Conservation (phyloP, 2,888 invertebrate genomes). For the Caenorhabditis sulstoni region DNA sequence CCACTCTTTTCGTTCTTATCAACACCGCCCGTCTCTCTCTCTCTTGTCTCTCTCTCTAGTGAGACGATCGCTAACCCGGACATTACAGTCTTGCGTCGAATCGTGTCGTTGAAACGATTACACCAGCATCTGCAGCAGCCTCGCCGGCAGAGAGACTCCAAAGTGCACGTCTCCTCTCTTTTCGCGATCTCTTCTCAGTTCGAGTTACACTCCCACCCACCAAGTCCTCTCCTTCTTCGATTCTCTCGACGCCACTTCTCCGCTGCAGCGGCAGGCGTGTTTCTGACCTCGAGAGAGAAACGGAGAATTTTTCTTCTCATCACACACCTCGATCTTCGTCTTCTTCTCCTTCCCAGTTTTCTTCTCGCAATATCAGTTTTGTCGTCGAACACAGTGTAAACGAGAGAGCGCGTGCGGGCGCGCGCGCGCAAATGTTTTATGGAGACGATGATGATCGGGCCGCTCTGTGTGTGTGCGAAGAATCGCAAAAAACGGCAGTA, state of each 20-base stretch:
- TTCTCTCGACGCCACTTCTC: too few species aligned
- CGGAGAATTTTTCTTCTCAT: too few species aligned
- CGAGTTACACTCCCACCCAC: too few species aligned
- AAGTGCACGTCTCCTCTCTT: too few species aligned
- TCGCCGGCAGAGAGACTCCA: too few species aligned
- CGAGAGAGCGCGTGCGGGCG: not conserved
- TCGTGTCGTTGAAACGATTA: conserved; percentile 11
- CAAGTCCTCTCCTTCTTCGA: too few species aligned
- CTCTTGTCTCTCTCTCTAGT: not conserved
- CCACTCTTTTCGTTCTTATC: conserved; percentile 32
- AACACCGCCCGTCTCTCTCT: conserved; percentile 3
- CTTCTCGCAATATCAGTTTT: conserved; percentile 18
- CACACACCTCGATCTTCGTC: too few species aligned
- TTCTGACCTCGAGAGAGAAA: too few species aligned
- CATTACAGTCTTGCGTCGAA: conserved; percentile 33
- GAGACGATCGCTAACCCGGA: conserved; percentile 16
- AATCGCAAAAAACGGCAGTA: conserved; percentile 7
- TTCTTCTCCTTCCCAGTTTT: too few species aligned
- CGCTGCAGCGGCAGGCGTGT: too few species aligned
- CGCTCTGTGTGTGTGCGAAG: conserved; percentile 14
- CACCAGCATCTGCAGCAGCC: not conserved
- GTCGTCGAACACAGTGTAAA: not conserved
- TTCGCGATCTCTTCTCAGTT: too few species aligned
- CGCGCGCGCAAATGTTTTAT: conserved; percentile 20
- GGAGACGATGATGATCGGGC: conserved; percentile 14